Conservation (phyloP, 2,113 vertebrate species). For the Myotis brandtii region DNA sequence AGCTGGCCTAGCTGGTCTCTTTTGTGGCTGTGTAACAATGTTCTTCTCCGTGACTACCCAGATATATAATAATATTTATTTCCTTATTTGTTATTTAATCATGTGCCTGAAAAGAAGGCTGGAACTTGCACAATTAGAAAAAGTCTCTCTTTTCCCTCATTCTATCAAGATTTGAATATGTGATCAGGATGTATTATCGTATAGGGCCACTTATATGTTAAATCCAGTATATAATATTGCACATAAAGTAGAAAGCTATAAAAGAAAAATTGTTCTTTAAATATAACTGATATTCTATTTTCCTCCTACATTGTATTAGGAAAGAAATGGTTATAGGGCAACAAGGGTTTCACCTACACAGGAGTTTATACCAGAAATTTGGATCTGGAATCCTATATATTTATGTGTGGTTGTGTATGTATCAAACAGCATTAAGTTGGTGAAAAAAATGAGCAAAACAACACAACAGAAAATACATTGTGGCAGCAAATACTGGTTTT, state of each 20-base stretch:
- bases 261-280: background rate
- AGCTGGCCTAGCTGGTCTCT: background rate
- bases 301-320: background rate
- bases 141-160: rapidly evolving
- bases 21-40: background rate
- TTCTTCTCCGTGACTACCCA: background rate
- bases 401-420: background rate
- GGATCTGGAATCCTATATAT: background rate
- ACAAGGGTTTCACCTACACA: background rate
- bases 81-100: background rate
- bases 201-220: background rate
- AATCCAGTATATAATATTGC: background rate
- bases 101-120: background rate
- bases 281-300: background rate
- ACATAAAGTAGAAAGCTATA: background rate
- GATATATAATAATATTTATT: background rate
- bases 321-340: background rate
- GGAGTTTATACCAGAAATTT: background rate
- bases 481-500: background rate
- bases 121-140: background rate
- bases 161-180: background rate
- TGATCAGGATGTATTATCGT: background rate
- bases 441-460: background rate
- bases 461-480: background rate
- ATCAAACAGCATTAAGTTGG: background rate